Evolutionary conservation across 1,140 invertebrate species (phyloP).

Genomic region (Leptinotarsa undecemlineata): DNA sequence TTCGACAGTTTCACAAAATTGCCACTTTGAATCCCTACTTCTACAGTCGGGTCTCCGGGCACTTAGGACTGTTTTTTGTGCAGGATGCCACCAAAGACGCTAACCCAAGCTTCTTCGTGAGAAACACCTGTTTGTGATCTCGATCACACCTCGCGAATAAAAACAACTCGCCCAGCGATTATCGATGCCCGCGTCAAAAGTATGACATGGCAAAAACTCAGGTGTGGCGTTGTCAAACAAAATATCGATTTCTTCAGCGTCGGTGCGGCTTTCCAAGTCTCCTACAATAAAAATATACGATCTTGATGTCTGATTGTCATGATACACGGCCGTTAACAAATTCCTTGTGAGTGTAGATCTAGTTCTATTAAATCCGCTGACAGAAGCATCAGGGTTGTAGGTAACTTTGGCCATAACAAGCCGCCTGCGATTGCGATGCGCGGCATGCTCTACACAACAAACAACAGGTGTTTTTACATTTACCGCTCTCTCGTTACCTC

Average conservation of each 20-base stretch:
- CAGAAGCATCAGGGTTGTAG: slow-evolving; percentile 39
- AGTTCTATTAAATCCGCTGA: slow-evolving; percentile 46
- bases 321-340: slow-evolving; percentile 48
- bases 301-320: slow-evolving; percentile 48
- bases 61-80: too few species aligned
- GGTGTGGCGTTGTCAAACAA: slow-evolving; percentile 23
- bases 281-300: slow-evolving; percentile 41
- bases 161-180: slow-evolving; percentile 29
- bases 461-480: slow-evolving; percentile 52
- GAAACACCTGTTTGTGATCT: not conserved
- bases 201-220: slow-evolving; percentile 36
- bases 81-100: too few species aligned
- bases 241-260: slow-evolving; percentile 15
- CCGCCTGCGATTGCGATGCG: slow-evolving; percentile 50
- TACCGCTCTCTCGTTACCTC: slow-evolving; percentile 47
- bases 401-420: slow-evolving; percentile 50
- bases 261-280: slow-evolving; percentile 3
- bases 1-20: too few species aligned
- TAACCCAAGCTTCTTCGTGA: not conserved
- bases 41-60: too few species aligned
- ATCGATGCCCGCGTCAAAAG: slow-evolving; percentile 36
- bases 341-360: slow-evolving; percentile 47
- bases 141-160: slow-evolving; percentile 9
- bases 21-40: too few species aligned
- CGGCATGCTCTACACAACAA: slow-evolving; percentile 45